Conservation (phyloP, 2,888 invertebrate genomes). For the Meiosimyza decipiens region DNA sequence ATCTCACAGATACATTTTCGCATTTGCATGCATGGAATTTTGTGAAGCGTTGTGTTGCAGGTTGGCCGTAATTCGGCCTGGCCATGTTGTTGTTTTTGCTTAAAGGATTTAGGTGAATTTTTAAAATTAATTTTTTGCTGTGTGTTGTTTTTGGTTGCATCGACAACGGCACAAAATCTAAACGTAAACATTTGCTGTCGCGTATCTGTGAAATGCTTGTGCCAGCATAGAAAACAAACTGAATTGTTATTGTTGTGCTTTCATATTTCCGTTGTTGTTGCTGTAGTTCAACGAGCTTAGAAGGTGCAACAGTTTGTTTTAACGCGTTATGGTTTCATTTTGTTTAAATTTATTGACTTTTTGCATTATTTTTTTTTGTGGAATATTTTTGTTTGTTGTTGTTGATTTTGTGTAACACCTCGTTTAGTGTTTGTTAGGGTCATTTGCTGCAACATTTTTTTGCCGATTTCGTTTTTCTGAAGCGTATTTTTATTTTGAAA, state of each 20-base stretch:
- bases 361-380: conserved; percentile 2
- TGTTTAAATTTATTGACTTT: not conserved
- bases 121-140: not conserved
- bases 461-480: too few species aligned
- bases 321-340: conserved; percentile 32
- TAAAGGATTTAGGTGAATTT: conserved; percentile 30
- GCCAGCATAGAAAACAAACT: conserved; percentile 43
- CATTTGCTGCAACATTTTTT: too few species aligned
- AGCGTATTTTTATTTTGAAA: too few species aligned
- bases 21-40: conserved; percentile 43
- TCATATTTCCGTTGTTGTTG: conserved; percentile 19
- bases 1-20: conserved; percentile 34
- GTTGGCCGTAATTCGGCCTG: conserved; percentile 35
- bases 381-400: conserved; percentile 4
- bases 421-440: too few species aligned
- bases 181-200: not conserved
- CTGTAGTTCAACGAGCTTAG: not conserved
- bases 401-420: not conserved
- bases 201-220: not conserved
- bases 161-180: too few species aligned
- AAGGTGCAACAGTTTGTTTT: conserved; percentile 12
- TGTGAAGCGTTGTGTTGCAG: conserved; percentile 52
- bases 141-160: too few species aligned
- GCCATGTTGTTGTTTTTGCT: conserved; percentile 21
- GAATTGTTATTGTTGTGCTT: too few species aligned